Evolutionary conservation across 2,888 invertebrate genomes (phyloP).

Genomic region (Chirona hameri): DNA sequence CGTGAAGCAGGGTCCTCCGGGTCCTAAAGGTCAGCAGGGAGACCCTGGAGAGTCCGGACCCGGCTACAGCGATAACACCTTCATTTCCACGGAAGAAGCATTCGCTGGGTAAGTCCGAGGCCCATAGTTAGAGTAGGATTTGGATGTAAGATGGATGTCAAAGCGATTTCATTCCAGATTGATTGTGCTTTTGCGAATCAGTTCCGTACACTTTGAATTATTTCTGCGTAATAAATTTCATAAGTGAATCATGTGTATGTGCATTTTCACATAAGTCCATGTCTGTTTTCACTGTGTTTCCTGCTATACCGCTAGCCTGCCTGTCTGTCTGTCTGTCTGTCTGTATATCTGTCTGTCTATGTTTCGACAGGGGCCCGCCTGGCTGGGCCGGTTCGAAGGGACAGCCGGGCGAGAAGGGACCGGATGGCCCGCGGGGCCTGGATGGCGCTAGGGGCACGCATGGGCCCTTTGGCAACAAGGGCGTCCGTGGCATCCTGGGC

Average conservation of each 20-base stretch:
- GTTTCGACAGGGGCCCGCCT: neutral
- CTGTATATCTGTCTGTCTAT: neutral
- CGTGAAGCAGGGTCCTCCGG: constrained; percentile 38
- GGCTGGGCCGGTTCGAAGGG: constrained; percentile 36
- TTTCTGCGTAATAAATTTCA: too few species aligned
- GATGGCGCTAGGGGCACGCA: constrained; percentile 29
- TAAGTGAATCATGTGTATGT: too few species aligned
- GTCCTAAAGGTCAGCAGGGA: constrained; percentile 43
- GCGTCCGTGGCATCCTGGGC: constrained; percentile 36
- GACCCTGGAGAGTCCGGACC: constrained; percentile 38
- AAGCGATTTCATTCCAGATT: too few species aligned
- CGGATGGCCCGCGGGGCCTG: constrained; percentile 32
- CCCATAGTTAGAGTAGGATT: too few species aligned
- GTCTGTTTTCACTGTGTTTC: too few species aligned
- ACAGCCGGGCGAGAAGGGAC: constrained; percentile 36
- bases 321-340: too few species aligned
- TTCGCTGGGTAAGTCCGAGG: neutral
- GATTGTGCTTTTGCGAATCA: too few species aligned
- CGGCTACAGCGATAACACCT: neutral
- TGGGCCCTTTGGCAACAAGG: constrained; percentile 41
- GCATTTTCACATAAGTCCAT: too few species aligned
- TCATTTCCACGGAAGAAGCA: constrained; percentile 34
- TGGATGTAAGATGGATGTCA: too few species aligned
- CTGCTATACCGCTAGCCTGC: too few species aligned
- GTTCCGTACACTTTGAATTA: too few species aligned